These are phyloP conservation scores for Byasa hedistus DNA, from an alignment of 2,888 invertebrate genomes.

Conservation along the genomic window DNA sequence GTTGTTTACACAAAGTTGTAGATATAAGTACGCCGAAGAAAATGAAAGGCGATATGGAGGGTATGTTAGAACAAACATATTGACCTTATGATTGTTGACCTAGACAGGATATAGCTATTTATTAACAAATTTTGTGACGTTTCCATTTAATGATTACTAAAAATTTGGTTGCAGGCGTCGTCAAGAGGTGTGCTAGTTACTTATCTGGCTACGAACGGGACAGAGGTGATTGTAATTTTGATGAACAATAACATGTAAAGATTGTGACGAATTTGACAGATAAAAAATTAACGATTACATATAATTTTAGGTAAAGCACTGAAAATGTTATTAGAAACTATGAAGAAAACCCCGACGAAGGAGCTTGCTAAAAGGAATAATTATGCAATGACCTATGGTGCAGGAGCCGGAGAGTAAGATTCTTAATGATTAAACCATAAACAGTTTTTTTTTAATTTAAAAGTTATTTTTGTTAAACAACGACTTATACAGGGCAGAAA, in stretches of 20 bases:
- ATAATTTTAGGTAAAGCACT: conserved; percentile 46
- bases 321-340: conserved; percentile 46
- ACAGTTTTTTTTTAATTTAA: not conserved
- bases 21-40: conserved; percentile 47
- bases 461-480: not conserved
- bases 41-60: conserved; percentile 48
- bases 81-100: not conserved
- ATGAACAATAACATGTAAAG: not conserved
- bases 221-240: conserved; percentile 45
- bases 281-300: not conserved
- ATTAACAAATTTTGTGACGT: not conserved
- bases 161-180: conserved; percentile 49
- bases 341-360: conserved; percentile 49
- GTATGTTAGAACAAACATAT: conserved; percentile 36
- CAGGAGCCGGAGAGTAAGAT: conserved; percentile 55
- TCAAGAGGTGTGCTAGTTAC: conserved; percentile 51
- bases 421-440: not conserved
- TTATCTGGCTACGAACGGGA: conserved; percentile 59
- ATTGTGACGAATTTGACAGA: not conserved
- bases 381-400: conserved; percentile 50
- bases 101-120: not conserved
- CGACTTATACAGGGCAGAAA: conserved; percentile 43
- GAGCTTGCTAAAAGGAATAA: conserved; percentile 46
- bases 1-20: conserved; percentile 47
- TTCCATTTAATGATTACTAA: not conserved